Percentiles rank a stretch among this genome's conserved stretches.
phyloP scores from a whole-genome alignment of 1,140 invertebrate genomes.

The Episyrphus balteatus region DNA sequence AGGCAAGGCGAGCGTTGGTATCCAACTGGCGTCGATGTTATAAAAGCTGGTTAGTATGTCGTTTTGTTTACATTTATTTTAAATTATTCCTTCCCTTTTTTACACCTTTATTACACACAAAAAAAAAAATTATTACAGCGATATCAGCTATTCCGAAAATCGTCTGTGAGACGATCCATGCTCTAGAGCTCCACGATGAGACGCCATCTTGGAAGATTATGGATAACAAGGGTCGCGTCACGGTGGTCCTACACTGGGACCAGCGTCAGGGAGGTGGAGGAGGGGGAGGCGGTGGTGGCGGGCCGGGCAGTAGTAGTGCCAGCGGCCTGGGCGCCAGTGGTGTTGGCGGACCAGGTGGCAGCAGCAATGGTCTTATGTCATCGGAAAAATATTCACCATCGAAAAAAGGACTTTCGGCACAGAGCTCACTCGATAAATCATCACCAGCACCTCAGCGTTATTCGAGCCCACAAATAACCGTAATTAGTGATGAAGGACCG shows the following conservation, averaged over 20 bases:
- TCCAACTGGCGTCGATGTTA: conserved; percentile 81
- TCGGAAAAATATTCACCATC: conserved; percentile 53
- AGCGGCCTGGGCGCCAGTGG: conserved; percentile 42
- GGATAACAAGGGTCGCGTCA: conserved; percentile 89
- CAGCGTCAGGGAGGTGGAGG: conserved; percentile 55
- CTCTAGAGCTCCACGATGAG: conserved; percentile 85
- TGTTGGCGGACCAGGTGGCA: conserved; percentile 48
- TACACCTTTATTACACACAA: not conserved
- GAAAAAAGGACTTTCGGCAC: conserved; percentile 40
- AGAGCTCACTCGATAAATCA: conserved; percentile 62
- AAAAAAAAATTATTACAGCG: conserved; percentile 45
- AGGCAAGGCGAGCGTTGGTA: conserved; percentile 82
- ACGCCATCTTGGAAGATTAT: conserved; percentile 94
- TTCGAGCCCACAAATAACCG: conserved; percentile 73
- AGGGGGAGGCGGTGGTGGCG: conserved; percentile 42
- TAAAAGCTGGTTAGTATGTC: conserved; percentile 65
- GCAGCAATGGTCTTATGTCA: conserved; percentile 54
- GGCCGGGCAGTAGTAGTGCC: conserved; percentile 39
- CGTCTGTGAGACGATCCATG: conserved; percentile 91
- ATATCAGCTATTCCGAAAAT: conserved; percentile 91
- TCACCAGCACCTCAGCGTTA: conserved; percentile 44
- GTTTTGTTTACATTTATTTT: not conserved
- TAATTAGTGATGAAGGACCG: conserved; percentile 76
- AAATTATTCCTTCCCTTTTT: not conserved
- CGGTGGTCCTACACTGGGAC: conserved; percentile 87